Conservation (phyloP, 2,888 invertebrate genomes). For the Colletes collaris region DNA sequence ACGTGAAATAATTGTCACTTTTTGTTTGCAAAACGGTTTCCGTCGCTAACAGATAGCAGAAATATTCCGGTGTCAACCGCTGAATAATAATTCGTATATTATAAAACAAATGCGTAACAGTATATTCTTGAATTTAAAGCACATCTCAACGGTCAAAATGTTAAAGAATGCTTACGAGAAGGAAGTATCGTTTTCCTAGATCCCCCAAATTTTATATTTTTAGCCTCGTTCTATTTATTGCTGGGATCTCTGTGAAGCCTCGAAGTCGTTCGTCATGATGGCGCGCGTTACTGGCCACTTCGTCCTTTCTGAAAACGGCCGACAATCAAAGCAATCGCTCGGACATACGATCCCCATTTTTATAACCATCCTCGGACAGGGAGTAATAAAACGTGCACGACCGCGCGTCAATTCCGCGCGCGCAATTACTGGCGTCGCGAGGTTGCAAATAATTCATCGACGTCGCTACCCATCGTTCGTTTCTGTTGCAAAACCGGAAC, state of each 20-base stretch:
- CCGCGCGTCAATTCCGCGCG: slow-evolving; percentile 5
- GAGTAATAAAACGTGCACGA: slow-evolving; percentile 8
- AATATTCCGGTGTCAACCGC: too few relatives aligned
- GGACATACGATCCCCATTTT: slow-evolving; percentile 8
- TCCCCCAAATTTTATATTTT: not conserved
- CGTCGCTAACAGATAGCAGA: too few relatives aligned
- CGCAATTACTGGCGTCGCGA: slow-evolving; percentile 9
- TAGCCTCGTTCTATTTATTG: not conserved
- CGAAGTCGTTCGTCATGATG: not conserved
- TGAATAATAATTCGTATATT: too few relatives aligned
- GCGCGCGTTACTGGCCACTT: not conserved
- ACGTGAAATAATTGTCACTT: too few relatives aligned
- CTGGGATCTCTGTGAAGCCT: not conserved
- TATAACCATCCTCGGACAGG: not conserved
- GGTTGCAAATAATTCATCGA: not conserved
- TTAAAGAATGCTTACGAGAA: too few relatives aligned
- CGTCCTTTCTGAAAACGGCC: slow-evolving; percentile 1
- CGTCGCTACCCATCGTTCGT: not conserved
- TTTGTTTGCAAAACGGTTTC: too few relatives aligned
- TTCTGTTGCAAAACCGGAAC: not conserved
- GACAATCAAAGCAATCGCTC: slow-evolving; percentile 13
- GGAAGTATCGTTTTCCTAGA: too few relatives aligned
- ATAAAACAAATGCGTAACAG: too few relatives aligned
- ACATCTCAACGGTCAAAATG: too few relatives aligned
- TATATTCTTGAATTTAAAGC: too few relatives aligned